Conservation (phyloP, 2,113 vertebrate genomes). For the Colossoma macropomum region DNA sequence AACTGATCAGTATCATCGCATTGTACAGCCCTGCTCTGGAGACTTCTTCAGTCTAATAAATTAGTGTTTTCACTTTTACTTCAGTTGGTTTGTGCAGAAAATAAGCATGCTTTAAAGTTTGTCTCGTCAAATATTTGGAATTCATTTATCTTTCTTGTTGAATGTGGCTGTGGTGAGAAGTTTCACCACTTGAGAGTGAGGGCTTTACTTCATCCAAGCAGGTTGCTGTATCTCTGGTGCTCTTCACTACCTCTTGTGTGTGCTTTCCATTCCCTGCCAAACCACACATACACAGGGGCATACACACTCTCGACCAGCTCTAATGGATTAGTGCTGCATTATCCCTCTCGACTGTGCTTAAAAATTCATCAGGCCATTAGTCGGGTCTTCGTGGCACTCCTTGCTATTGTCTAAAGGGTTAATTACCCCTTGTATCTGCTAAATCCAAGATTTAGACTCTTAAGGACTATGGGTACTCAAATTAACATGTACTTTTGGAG, state of each 20-base stretch:
- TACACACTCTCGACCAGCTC: slow-evolving; percentile 39
- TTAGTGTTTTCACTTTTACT: background rate
- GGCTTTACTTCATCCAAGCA: slow-evolving; percentile 5
- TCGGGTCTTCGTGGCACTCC: slow-evolving; percentile 59
- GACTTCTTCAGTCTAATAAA: background rate
- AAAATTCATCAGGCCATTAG: slow-evolving; percentile 92
- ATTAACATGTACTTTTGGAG: slow-evolving; percentile 64
- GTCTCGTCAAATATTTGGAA: background rate
- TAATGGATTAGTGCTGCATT: slow-evolving; percentile 88
- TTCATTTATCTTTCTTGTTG: background rate
- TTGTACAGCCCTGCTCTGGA: too few relatives aligned
- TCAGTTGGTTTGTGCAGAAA: too few relatives aligned
- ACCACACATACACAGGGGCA: slow-evolving; percentile 10
- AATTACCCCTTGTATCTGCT: slow-evolving; percentile 76
- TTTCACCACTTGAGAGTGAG: background rate
- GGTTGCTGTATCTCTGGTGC: slow-evolving; percentile 15
- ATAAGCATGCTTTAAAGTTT: background rate
- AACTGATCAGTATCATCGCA: too few relatives aligned
- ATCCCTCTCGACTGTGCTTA: slow-evolving; percentile 82
- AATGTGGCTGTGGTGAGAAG: background rate
- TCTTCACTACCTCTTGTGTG: slow-evolving; percentile 10
- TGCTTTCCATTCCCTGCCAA: background rate
- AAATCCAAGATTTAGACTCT: slow-evolving; percentile 71
- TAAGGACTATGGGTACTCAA: slow-evolving; percentile 64
- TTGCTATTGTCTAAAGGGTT: slow-evolving; percentile 76